Base-by-base conservation (phyloP, 1,140 invertebrate genomes). In the Asobara japonica region DNA sequence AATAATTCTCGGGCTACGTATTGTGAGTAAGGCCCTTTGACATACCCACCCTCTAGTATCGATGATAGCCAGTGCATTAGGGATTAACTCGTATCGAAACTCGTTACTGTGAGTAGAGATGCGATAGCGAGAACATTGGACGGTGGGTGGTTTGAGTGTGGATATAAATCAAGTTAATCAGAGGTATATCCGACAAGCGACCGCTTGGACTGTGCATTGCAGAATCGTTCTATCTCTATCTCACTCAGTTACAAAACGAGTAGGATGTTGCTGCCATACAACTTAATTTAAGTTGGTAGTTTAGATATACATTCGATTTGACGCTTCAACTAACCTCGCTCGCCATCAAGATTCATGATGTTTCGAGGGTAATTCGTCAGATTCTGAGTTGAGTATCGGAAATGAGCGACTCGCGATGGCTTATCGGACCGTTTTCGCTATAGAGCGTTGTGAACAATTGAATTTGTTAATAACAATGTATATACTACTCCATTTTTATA, bases 281-380 rank as follows among this genome's bases (percentile, higher is more conserved):
- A 76, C 71, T 76, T 76, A 76, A 76, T 76, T 68, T 73, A 76
- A 76, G 48, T 76, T 76, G 64, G 36, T 25, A 65, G 67, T 72
- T 60, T 64, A 69, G 67, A 69, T 51, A 69, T 65, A 65, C 70
- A 30, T 62, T 31, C 27, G 60, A 62, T 62, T 62, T 62, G 27
- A 62, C 60, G 25, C 51, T 56, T 56, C 22, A 56, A 56, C 51
- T 25, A 27, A 22, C 51, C 18, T 25, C 13, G 22, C 31, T 18
- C 16, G 22, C 22, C 20, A 56, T 56, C 18, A 13, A 10, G 8
- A 25, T 25, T 25, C 13, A 27, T 56, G 51, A 56, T 56, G 51
- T 8, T 56, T 56, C 22, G 11, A 56, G 20, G 18, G 22, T 5
- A 13, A 56, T 56, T 27, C 51, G 18, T 56, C 51, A 56, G 20